Conservation (phyloP, 2,888 invertebrate genomes). For the Danaus chrysippus region DNA sequence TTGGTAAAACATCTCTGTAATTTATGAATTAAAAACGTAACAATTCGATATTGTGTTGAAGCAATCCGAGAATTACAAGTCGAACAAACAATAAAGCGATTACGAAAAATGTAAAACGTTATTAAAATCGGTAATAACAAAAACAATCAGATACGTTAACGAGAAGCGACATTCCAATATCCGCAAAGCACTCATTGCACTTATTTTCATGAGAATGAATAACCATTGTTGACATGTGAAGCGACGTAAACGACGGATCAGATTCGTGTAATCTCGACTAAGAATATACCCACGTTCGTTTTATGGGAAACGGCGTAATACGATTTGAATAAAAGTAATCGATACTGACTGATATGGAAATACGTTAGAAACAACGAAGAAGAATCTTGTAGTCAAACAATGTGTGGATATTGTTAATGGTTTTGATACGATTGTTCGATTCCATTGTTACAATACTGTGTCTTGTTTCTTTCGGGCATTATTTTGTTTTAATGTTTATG, state of each 20-base stretch:
- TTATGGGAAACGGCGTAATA: constrained; percentile 42
- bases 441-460: not conserved
- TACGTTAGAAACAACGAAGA: not conserved
- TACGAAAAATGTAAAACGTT: constrained; percentile 22
- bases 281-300: constrained; percentile 25
- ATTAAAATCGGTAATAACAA: constrained; percentile 34
- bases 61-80: constrained; percentile 7
- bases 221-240: constrained; percentile 40
- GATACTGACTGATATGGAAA: too few species aligned
- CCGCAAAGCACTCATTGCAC: constrained; percentile 40
- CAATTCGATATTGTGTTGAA: constrained; percentile 3
- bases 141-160: constrained; percentile 54
- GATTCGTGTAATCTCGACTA: constrained; percentile 20
- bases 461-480: too few species aligned
- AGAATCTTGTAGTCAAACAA: not conserved
- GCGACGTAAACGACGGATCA: constrained; percentile 33
- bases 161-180: constrained; percentile 43
- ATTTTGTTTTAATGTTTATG: too few species aligned
- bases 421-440: not conserved
- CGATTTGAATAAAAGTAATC: too few species aligned
- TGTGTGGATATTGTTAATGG: not conserved
- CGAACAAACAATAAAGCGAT: too few species aligned
- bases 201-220: constrained; percentile 35
- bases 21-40: constrained; percentile 10
- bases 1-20: not conserved